Percentiles rank a stretch among this genome's conserved stretches.
These are phyloP conservation scores for Polyommatus icarus DNA, from an alignment of 2,888 invertebrate species.

Conservation along the genomic window DNA sequence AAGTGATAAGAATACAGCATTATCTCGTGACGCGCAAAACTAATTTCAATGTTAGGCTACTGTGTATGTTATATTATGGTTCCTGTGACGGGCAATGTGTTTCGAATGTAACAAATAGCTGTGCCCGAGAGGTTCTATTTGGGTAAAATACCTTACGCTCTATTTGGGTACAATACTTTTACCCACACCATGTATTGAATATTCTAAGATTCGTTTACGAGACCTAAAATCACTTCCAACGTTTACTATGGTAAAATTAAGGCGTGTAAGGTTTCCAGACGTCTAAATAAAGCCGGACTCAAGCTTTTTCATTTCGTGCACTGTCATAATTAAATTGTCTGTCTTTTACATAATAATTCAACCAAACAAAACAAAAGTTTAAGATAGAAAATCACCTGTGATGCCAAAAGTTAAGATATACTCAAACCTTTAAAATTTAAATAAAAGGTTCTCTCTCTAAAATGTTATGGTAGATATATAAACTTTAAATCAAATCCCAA, in stretches of 20 bases:
- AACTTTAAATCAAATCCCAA: neutral
- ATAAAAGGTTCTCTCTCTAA: too few species aligned
- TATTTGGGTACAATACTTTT: slow-evolving; percentile 3
- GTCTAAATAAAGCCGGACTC: too few species aligned
- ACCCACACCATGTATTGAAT: neutral
- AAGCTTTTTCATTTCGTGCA: too few species aligned
- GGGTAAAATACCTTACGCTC: neutral
- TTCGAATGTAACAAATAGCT: slow-evolving; percentile 14
- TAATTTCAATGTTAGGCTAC: neutral
- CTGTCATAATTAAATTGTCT: too few species aligned
- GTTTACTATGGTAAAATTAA: neutral
- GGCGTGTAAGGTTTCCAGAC: too few species aligned
- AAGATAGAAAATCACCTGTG: too few species aligned
- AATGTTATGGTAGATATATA: neutral
- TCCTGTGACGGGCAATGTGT: neutral
- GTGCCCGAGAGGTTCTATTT: neutral
- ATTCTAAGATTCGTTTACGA: neutral
- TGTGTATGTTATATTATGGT: neutral
- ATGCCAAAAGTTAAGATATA: too few species aligned
- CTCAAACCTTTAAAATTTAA: too few species aligned
- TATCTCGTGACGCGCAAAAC: neutral
- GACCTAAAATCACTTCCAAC: neutral
- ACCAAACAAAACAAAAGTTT: too few species aligned
- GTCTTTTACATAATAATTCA: too few species aligned
- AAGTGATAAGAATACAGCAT: neutral